Evolutionary conservation across 2,888 invertebrate genomes (phyloP).

Genomic region (Euplagia quadripunctaria): DNA sequence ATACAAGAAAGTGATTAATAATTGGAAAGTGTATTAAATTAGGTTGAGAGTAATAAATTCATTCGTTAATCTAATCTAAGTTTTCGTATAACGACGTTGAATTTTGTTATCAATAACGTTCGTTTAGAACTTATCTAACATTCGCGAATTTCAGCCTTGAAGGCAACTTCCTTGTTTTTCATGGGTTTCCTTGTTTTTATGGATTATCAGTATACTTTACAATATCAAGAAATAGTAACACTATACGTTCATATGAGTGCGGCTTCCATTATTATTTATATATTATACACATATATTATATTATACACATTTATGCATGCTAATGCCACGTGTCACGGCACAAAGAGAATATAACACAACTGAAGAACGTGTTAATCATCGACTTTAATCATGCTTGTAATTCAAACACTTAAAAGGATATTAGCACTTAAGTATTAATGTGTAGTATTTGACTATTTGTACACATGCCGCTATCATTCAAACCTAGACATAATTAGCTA

Average conservation of each 20-base stretch:
- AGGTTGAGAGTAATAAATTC: slow-evolving; percentile 38
- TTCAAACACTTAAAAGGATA: slow-evolving; percentile 12
- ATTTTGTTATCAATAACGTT: slow-evolving; percentile 20
- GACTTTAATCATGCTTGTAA: slow-evolving; percentile 1
- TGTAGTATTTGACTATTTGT: not conserved
- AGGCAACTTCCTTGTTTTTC: slow-evolving; percentile 41
- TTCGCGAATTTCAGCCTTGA: slow-evolving; percentile 47
- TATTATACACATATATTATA: too few relatives aligned
- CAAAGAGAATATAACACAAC: not conserved
- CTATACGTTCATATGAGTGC: slow-evolving; percentile 4
- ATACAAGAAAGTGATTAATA: slow-evolving; percentile 11
- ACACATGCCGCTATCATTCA: not conserved
- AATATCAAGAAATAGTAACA: slow-evolving; percentile 32
- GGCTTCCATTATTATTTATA: too few relatives aligned
- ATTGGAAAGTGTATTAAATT: slow-evolving; percentile 24
- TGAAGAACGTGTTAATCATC: slow-evolving; percentile 4
- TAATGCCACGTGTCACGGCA: not conserved
- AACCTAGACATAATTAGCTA: not conserved
- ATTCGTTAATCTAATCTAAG: slow-evolving; percentile 68
- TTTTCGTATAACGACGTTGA: slow-evolving; percentile 1
- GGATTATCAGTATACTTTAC: slow-evolving; percentile 30
- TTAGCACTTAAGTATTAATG: not conserved
- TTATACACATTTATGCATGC: slow-evolving; percentile 1
- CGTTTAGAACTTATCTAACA: slow-evolving; percentile 16
- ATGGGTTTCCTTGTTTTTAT: slow-evolving; percentile 39